Base-by-base conservation (phyloP, 1,140 invertebrate species). In the Lucilia sericata region DNA sequence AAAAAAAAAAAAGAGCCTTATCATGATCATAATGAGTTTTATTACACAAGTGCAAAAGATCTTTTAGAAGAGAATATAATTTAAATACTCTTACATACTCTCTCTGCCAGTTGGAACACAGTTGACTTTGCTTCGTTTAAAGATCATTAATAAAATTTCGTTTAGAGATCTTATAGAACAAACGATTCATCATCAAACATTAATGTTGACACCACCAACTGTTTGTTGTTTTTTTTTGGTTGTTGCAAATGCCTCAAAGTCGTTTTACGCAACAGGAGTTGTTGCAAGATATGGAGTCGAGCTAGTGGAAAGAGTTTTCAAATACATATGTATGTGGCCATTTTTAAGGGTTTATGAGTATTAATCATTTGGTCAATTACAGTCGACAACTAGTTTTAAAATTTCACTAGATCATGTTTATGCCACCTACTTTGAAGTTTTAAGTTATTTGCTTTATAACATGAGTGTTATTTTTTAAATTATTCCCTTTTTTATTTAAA, bases 1-100 rank as follows among this genome's bases (percentile, higher is more conserved):
- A n/a, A n/a, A n/a, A n/a, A n/a, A 76, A 30, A 76, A 76, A 76
- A 76, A 76, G 0, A 42, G 74, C n/a, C 74, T 17, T 17, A 17
- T 76, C 74, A 76, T 76, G 34, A 36, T 30, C 36, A 42, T 76
- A 76, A 76, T 76, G 74, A 76, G 74, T 13, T 76, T 3, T 21
- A 42, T 76, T 75, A 10, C 30, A 76, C 74, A 76, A 76, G 74
- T 76, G 74, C 30, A 76, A n/a, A 42, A 42, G 42, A 42, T 42
- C 42, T 8, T 42, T 42, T 42, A 42, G 5, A 7, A 42, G 42
- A 42, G 10, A 42, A 10, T 8, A 42, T 7, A 76, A 55, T 55
- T 55, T 55, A 55, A 14, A 55, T 55, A 17, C 13, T 55, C 9
- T 55, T 8, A 17, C 14, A 10, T 42, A 55, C 51, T 55, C 51